Conservation (phyloP, 2,888 invertebrate genomes). For the Ophion costatus region DNA sequence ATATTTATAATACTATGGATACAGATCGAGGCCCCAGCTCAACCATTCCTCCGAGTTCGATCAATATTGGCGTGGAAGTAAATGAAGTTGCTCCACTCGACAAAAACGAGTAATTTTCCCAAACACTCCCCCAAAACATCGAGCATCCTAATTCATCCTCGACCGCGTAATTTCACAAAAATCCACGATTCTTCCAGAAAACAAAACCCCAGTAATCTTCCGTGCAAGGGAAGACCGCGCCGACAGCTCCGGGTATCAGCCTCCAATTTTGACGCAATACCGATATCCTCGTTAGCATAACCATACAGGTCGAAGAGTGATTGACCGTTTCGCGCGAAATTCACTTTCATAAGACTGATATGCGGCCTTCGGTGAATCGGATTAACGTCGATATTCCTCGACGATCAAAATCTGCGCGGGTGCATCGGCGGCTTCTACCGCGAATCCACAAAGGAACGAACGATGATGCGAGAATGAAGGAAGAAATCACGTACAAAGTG, state of each 20-base stretch:
- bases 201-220: neutral
- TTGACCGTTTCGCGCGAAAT: conserved; percentile 44
- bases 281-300: neutral
- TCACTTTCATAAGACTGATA: conserved; percentile 25
- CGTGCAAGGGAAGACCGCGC: neutral
- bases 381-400: conserved; percentile 19
- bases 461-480: conserved; percentile 17
- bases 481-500: conserved; percentile 2
- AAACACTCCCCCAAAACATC: neutral
- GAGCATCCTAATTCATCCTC: neutral
- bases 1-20: neutral
- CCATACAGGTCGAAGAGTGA: conserved; percentile 36
- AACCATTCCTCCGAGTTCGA: too few species aligned
- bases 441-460: conserved; percentile 5
- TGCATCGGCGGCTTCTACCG: neutral
- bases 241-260: conserved; percentile 1
- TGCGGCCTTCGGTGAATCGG: conserved; percentile 1
- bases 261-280: neutral
- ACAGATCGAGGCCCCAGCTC: too few species aligned
- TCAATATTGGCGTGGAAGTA: neutral
- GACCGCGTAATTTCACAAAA: neutral
- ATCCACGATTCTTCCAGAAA: neutral
- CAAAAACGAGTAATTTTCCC: neutral
- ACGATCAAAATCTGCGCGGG: conserved; percentile 3
- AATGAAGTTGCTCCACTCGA: neutral